A percentile compares a stretch with the other conserved stretches of the same genome.
Conservation (phyloP, 2,888 invertebrate genomes). For the Acrobasis repandana region DNA sequence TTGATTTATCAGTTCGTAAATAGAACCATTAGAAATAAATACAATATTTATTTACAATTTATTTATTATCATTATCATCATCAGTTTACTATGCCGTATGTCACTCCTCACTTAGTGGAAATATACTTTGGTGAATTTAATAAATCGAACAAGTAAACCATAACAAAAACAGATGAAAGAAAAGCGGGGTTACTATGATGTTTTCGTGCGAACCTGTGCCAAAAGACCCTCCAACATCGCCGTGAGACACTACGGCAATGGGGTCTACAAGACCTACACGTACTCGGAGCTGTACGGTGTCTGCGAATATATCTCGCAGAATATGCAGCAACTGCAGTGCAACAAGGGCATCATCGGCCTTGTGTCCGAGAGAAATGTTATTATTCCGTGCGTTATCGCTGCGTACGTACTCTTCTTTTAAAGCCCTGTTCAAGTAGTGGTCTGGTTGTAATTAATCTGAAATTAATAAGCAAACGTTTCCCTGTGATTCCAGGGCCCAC, state of each 20-base stretch:
- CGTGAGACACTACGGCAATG: slow-evolving; percentile 57
- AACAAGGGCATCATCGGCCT: slow-evolving; percentile 72
- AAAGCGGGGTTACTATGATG: slow-evolving; percentile 70
- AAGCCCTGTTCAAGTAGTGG: neutral
- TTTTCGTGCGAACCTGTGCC: slow-evolving; percentile 68
- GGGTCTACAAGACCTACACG: slow-evolving; percentile 57
- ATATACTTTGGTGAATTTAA: neutral
- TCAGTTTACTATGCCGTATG: neutral
- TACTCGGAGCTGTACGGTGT: slow-evolving; percentile 75
- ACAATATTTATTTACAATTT: neutral
- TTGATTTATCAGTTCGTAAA: too few relatives aligned
- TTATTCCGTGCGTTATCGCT: slow-evolving; percentile 79
- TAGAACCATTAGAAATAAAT: neutral
- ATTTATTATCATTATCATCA: neutral
- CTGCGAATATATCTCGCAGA: slow-evolving; percentile 72
- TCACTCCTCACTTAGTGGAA: neutral
- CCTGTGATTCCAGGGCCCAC: slow-evolving; percentile 72
- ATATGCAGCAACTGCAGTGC: slow-evolving; percentile 60
- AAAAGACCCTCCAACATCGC: slow-evolving; percentile 61
- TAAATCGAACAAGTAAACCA: neutral
- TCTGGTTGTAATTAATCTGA: neutral
- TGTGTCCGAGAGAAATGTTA: slow-evolving; percentile 73
- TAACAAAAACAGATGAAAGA: slow-evolving; percentile 34
- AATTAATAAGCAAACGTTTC: slow-evolving; percentile 3
- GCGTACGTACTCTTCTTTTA: slow-evolving; percentile 66